Conservation (phyloP, 2,888 invertebrate species). For the Neoaliturus tenellus region DNA sequence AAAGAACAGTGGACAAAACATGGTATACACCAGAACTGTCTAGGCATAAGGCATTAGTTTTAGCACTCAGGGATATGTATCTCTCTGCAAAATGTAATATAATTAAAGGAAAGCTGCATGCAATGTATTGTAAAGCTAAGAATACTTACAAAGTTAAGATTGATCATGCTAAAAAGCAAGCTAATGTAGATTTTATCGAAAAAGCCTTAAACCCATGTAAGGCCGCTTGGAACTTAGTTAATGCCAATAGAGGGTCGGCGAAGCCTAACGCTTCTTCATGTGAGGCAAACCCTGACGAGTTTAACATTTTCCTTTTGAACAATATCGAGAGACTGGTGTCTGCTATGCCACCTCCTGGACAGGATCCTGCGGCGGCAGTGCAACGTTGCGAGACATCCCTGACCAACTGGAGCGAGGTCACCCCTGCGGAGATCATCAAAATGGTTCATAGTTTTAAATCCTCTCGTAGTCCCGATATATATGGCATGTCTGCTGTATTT, state of each 20-base stretch:
- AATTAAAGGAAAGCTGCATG: neutral
- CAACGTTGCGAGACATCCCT: neutral
- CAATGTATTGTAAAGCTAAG: neutral
- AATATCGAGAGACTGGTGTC: neutral
- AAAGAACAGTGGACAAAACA: neutral
- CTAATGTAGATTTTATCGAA: neutral
- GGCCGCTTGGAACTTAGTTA: neutral
- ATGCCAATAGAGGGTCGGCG: neutral
- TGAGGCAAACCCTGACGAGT: neutral
- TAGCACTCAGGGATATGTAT: neutral
- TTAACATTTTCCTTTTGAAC: neutral
- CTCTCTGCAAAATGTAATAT: neutral
- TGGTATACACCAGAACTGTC: neutral
- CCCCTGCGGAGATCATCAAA: neutral
- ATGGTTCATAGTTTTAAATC: neutral
- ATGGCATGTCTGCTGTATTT: neutral
- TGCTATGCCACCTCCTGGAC: neutral
- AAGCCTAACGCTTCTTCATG: neutral
- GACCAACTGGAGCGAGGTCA: neutral
- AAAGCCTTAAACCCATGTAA: neutral
- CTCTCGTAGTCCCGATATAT: neutral
- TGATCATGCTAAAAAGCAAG: neutral
- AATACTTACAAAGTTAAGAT: neutral
- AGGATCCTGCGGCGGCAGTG: neutral
- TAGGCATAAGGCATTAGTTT: neutral